Evolutionary conservation across 2,888 invertebrate genomes (phyloP).

Genomic region (Chrysolina haemoptera): DNA sequence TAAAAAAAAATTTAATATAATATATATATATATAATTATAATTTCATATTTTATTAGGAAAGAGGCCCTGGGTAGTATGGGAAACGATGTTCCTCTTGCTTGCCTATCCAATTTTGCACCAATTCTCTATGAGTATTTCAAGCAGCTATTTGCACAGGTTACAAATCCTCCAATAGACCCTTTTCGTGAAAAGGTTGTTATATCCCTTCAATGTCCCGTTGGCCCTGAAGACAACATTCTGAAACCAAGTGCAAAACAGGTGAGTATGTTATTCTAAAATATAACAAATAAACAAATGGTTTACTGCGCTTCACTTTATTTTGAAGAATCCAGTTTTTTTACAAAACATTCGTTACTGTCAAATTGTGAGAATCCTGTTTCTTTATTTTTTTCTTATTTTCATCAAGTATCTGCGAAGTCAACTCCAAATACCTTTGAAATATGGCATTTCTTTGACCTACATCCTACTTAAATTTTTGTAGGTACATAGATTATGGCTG

Average conservation of each 20-base stretch:
- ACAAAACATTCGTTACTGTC: too few relatives aligned
- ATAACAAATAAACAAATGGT: neutral
- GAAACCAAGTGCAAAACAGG: conserved; percentile 88
- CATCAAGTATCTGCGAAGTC: too few relatives aligned
- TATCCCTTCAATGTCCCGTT: conserved; percentile 97
- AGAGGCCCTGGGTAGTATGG: conserved; percentile 99
- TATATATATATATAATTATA: too few relatives aligned
- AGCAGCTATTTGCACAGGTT: conserved; percentile 98
- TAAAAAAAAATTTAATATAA: too few relatives aligned
- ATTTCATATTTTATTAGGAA: conserved; percentile 76
- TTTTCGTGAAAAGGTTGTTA: conserved; percentile 98
- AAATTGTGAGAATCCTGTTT: too few relatives aligned
- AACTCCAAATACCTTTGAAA: too few relatives aligned
- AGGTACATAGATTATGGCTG: conserved; percentile 87
- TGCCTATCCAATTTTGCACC: conserved; percentile 97
- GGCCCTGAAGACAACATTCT: conserved; percentile 97
- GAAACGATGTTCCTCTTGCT: conserved; percentile 97
- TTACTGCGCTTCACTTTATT: neutral
- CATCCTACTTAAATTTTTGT: neutral
- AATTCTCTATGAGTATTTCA: conserved; percentile 96
- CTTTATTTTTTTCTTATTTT: too few relatives aligned
- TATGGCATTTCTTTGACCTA: too few relatives aligned
- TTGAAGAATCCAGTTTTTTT: too few relatives aligned
- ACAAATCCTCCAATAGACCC: conserved; percentile 99
- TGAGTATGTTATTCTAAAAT: conserved; percentile 29